Evolutionary conservation across 2,888 invertebrate genomes (phyloP).

Genomic region (Sarcophaga rosellei): DNA sequence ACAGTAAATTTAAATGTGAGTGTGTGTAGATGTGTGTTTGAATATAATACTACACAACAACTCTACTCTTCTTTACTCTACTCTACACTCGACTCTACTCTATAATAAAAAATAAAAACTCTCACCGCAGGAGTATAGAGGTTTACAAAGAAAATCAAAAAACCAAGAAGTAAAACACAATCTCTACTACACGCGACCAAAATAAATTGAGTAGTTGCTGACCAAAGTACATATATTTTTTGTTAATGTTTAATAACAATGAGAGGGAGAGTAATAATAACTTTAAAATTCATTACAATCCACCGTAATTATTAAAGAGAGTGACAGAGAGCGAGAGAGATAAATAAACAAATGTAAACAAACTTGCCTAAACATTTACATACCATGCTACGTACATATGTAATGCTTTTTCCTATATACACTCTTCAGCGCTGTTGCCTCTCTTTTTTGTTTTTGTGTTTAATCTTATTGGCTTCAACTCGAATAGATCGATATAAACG

Average conservation of each 20-base stretch:
- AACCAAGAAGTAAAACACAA: slow-evolving; percentile 31
- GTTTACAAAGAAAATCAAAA: slow-evolving; percentile 15
- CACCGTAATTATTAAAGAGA: not conserved
- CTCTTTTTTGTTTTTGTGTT: slow-evolving; percentile 31
- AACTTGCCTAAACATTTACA: not conserved
- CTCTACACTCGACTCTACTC: not conserved
- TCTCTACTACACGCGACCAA: too few species aligned
- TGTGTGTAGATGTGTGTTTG: not conserved
- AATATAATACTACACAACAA: not conserved
- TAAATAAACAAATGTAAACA: not conserved
- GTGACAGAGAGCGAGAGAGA: not conserved
- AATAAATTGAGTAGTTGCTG: too few species aligned
- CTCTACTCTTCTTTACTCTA: not conserved
- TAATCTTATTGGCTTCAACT: slow-evolving; percentile 51
- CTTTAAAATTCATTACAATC: not conserved
- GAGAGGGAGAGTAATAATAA: not conserved
- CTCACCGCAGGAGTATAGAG: not conserved
- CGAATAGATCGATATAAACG: slow-evolving; percentile 61
- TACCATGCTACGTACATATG: not conserved
- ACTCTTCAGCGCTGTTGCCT: slow-evolving; percentile 4
- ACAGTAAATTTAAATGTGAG: slow-evolving; percentile 10
- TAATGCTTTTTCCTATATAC: not conserved
- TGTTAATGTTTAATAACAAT: not conserved
- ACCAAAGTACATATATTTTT: not conserved
- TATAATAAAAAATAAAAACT: not conserved